Conservation (phyloP, 1,140 invertebrate genomes). For the Drosophila erecta region DNA sequence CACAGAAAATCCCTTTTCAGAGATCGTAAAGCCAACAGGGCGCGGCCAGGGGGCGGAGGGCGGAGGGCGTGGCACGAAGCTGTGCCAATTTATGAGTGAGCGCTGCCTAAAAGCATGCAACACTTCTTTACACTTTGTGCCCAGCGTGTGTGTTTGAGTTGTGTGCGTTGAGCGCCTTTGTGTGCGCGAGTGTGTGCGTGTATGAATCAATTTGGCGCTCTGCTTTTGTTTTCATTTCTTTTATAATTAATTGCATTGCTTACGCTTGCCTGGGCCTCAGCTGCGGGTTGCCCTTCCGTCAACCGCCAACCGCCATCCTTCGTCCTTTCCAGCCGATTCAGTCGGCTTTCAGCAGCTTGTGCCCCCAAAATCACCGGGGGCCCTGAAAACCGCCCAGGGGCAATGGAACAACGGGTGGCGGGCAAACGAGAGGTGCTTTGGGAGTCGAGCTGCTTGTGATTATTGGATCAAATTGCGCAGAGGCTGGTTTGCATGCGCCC, state of each 20-base stretch:
- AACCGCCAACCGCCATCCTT: too few species aligned
- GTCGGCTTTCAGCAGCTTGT: too few species aligned
- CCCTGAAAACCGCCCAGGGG: not conserved
- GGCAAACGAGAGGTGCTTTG: not conserved
- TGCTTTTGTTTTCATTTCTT: slow-evolving; percentile 79
- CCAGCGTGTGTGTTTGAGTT: slow-evolving; percentile 12
- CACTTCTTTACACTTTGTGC: slow-evolving; percentile 60
- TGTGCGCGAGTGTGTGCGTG: slow-evolving; percentile 15
- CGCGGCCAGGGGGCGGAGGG: not conserved
- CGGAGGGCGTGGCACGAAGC: not conserved
- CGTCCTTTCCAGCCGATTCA: not conserved
- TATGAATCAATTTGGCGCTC: slow-evolving; percentile 66
- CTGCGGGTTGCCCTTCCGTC: slow-evolving; percentile 21
- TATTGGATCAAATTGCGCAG: slow-evolving; percentile 61
- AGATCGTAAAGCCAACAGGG: slow-evolving; percentile 37
- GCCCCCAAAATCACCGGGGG: slow-evolving; percentile 1
- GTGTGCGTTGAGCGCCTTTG: not conserved
- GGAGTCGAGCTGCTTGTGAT: slow-evolving; percentile 51
- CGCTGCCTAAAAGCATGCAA: slow-evolving; percentile 74
- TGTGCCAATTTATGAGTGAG: slow-evolving; percentile 72
- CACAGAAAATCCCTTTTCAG: slow-evolving; percentile 20
- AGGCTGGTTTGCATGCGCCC: slow-evolving; percentile 24
- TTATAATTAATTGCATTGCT: slow-evolving; percentile 82
- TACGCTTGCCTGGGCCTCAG: slow-evolving; percentile 63
- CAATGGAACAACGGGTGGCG: slow-evolving; percentile 1